A percentile compares a stretch with the other conserved stretches of the same genome.
These are phyloP conservation scores for Cotesia typhae DNA, from an alignment of 1,140 invertebrate species.

Conservation along the genomic window DNA sequence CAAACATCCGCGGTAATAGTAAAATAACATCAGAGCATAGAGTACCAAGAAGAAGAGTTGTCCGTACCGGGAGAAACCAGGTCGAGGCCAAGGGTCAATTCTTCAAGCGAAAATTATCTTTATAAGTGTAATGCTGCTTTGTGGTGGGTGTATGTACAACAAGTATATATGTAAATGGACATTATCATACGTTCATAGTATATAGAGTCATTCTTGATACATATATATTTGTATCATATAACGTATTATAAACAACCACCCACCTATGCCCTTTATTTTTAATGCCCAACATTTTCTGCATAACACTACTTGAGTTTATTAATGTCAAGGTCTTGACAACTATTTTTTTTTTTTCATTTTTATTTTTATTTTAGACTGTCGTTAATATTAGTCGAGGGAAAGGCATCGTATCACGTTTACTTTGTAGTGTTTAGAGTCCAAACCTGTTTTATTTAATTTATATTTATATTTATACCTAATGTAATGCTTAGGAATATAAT, in stretches of 20 bases:
- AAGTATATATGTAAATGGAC: background rate
- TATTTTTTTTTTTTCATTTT: constrained; percentile 12
- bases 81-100: constrained; percentile 31
- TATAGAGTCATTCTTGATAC: background rate
- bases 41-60: background rate
- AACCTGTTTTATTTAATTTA: no score
- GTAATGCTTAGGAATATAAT: no score
- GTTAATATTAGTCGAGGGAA: no score
- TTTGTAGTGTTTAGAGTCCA: no score
- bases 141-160: background rate
- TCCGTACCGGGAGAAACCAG: constrained; percentile 11
- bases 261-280: background rate
- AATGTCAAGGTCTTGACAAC: constrained; percentile 29
- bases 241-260: background rate
- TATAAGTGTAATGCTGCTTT: background rate
- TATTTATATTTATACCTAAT: no score
- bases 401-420: no score
- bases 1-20: constrained; percentile 10
- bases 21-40: background rate
- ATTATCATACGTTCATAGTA: background rate
- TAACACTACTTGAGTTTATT: background rate
- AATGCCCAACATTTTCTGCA: constrained; percentile 1
- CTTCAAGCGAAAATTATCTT: constrained; percentile 17
- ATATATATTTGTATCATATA: background rate
- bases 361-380: background rate